Evolutionary conservation across 2,113 vertebrate species (phyloP), one percentile per base, ranked within the genome.

Genomic region (Odocoileus hemionus): DNA sequence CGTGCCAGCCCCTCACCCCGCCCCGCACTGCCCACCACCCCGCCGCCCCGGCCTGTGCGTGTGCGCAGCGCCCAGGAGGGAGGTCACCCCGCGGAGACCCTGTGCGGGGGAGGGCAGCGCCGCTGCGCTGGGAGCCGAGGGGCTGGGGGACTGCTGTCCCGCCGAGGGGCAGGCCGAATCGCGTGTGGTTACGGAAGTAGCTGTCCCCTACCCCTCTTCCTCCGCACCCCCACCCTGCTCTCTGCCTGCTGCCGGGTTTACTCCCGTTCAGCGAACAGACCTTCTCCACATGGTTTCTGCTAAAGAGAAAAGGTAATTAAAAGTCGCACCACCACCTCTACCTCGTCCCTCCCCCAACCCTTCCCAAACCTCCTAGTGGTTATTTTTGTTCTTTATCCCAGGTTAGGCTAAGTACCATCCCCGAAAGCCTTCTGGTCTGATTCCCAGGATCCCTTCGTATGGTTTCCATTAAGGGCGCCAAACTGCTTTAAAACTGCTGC

Each of bases 401-500:
- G 74, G 87, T 97, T 95, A 87, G 92, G 58, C 85, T 90, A 61
- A 95, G 61, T 39, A 21, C 93, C 14, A 52, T 90, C 92, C 70
- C 52, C 11, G 84, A 84, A 76, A 96, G 80, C 96, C 97, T 88
- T 92, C 96, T 94, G 96, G 92, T 95, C 96, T 30, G 84, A 55
- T 78, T 98, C 79, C 95, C 74, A 2, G 60, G 92, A 91, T 58
- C 86, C 54, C 80, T 82, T 87, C 96, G 6, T 96, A 58, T 96
- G 97, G 96, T 97, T 97, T 98, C 97, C 96, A 97, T 95, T 92
- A 95, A 76, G 43, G 74, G 95, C 58, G n/a, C 95, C 97, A 91
- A 94, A 82, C 64, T 60, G 96, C 95, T 33, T 47, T 57, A 80
- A 45, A 95, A 97, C 91, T 43, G 83, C 80, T 39, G 96, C 84